phyloP scores from a whole-genome alignment of 64 coral and sea anemone species.

The Montipora efflorescens region DNA sequence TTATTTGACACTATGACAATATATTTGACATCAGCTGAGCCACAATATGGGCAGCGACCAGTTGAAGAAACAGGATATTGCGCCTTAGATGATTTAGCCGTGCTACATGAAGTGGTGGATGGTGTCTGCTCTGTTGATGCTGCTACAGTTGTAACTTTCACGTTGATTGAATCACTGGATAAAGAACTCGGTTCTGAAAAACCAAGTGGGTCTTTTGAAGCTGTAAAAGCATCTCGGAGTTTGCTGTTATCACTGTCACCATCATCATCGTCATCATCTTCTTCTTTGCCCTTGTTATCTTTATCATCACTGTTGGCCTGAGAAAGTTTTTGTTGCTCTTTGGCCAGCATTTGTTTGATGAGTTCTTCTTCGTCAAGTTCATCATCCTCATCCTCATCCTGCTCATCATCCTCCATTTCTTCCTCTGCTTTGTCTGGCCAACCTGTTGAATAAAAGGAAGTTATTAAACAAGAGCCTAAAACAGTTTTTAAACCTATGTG shows the following conservation, averaged over 20 bases:
- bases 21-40: conserved; percentile 85
- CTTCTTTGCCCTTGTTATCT: neutral
- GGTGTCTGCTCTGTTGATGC: neutral
- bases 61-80: conserved; percentile 83
- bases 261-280: neutral
- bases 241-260: neutral
- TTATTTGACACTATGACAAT: conserved; percentile 83
- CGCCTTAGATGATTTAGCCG: neutral
- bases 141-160: neutral
- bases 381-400: conserved; percentile 88
- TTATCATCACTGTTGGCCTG: conserved; percentile 26
- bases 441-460: neutral
- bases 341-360: conserved; percentile 94
- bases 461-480: neutral
- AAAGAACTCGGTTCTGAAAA: conserved; percentile 9
- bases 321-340: conserved; percentile 78
- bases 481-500: neutral
- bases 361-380: conserved; percentile 93
- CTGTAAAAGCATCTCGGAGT: neutral
- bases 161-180: neutral
- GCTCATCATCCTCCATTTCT: conserved; percentile 37
- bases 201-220: neutral
- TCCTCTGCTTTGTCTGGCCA: conserved; percentile 22
- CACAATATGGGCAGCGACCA: conserved; percentile 90
- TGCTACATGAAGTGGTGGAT: neutral